Conservation (phyloP, 23 tunicate species). For the Botrylloides violaceus region DNA sequence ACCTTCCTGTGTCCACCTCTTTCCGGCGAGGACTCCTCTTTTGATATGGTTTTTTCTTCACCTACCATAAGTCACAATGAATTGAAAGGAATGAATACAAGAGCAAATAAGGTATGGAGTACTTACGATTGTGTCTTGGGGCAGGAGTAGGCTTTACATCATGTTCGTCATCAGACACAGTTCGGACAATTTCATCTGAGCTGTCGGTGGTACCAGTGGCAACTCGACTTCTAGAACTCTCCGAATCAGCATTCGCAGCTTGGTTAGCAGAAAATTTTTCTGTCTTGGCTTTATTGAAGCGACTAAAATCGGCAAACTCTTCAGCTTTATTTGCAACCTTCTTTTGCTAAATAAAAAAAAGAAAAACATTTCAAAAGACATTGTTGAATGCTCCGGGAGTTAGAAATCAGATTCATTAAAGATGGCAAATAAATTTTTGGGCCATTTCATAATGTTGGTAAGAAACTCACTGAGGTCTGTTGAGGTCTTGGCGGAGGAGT, state of each 20-base stretch:
- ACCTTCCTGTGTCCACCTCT: neutral
- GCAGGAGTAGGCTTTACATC: constrained; percentile 15
- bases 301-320: constrained; percentile 41
- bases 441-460: no score
- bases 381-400: no score
- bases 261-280: neutral
- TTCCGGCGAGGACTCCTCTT: constrained; percentile 19
- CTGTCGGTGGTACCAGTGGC: neutral
- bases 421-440: no score
- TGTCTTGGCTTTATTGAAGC: constrained; percentile 4
- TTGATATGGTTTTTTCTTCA: neutral
- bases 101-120: no score
- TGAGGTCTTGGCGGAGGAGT: constrained; percentile 69
- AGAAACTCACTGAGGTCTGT: constrained; percentile 1
- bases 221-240: neutral
- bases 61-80: neutral
- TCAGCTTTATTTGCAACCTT: neutral
- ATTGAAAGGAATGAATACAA: no score
- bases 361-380: no score
- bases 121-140: constrained; percentile 14
- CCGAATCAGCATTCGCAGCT: neutral
- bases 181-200: neutral
- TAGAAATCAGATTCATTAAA: no score
- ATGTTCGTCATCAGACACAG: neutral
- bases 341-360: no score